These are phyloP conservation scores for Halichoerus grypus DNA, from an alignment of 2,113 vertebrate genomes.

Conservation along the genomic window DNA sequence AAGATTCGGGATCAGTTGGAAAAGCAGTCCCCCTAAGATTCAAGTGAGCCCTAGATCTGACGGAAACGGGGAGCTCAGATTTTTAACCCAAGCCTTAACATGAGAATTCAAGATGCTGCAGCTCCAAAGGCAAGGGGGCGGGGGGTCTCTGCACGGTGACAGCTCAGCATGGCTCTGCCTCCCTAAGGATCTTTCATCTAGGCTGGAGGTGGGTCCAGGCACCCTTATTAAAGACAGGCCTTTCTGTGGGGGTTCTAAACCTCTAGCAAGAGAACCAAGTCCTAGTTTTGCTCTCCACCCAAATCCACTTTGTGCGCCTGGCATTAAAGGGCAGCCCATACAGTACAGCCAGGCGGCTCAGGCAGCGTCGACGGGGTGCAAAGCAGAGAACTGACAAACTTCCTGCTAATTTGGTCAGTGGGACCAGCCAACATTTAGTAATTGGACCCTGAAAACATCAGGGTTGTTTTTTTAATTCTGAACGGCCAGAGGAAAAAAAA, in stretches of 20 bases:
- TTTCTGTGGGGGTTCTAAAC: background rate
- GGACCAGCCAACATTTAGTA: background rate
- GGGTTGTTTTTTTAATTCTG: background rate
- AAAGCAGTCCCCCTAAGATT: slow-evolving; percentile 58
- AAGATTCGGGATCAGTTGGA: slow-evolving; percentile 63
- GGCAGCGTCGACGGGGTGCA: background rate
- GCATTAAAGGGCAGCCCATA: background rate
- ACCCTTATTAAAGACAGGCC: background rate
- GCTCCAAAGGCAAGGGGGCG: background rate
- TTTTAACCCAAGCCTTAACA: background rate
- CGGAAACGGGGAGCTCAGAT: background rate
- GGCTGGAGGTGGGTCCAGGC: background rate
- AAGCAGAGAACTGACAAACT: background rate
- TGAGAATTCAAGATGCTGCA: background rate
- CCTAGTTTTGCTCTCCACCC: background rate
- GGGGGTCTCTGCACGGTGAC: background rate
- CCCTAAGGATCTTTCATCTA: background rate
- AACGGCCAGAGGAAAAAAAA: background rate
- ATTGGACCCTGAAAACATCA: background rate
- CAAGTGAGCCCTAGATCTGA: slow-evolving; percentile 33
- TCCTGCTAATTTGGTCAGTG: background rate
- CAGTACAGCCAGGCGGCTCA: background rate
- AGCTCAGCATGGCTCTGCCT: background rate
- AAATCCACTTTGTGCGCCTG: background rate
- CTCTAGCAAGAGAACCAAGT: background rate